phyloP scores from a whole-genome alignment of 2,113 vertebrate species.

The Leuciscus idus region DNA sequence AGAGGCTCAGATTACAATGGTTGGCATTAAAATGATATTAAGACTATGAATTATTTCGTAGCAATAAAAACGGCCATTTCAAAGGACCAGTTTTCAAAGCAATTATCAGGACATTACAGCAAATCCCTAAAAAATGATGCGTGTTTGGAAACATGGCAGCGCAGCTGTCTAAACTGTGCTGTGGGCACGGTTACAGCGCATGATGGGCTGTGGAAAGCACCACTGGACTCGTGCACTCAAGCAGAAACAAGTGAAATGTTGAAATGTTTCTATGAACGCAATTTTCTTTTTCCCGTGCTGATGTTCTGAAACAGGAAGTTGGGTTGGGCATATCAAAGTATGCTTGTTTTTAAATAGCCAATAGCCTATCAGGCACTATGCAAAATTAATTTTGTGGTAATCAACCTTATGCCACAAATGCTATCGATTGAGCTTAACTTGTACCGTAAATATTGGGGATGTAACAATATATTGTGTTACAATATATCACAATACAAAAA shows the following conservation, averaged over 20 bases:
- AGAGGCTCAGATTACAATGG: constrained; percentile 25
- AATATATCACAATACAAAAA: too few species aligned
- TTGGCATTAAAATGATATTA: constrained; percentile 50
- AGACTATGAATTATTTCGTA: constrained; percentile 23
- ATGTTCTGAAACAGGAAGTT: not conserved
- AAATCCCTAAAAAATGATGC: constrained; percentile 56
- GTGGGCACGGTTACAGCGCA: constrained; percentile 59
- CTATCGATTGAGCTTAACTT: too few species aligned
- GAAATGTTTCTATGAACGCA: not conserved
- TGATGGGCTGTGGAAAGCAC: constrained; percentile 62
- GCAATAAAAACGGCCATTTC: constrained; percentile 24
- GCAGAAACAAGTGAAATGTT: constrained; percentile 68
- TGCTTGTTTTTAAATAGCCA: too few species aligned
- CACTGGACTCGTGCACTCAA: constrained; percentile 59
- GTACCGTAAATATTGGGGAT: not conserved
- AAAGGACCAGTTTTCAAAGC: constrained; percentile 41
- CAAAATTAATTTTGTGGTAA: too few species aligned
- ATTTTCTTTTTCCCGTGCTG: not conserved
- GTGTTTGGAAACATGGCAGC: constrained; percentile 57
- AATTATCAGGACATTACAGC: constrained; percentile 51
- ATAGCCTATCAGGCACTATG: too few species aligned
- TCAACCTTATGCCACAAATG: too few species aligned
- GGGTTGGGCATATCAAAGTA: too few species aligned
- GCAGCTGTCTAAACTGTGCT: constrained; percentile 61
- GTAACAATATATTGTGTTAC: too few species aligned